phyloP scores from a whole-genome alignment of 2,797 vertebrate species.

The Pseudopleuronectes americanus region DNA sequence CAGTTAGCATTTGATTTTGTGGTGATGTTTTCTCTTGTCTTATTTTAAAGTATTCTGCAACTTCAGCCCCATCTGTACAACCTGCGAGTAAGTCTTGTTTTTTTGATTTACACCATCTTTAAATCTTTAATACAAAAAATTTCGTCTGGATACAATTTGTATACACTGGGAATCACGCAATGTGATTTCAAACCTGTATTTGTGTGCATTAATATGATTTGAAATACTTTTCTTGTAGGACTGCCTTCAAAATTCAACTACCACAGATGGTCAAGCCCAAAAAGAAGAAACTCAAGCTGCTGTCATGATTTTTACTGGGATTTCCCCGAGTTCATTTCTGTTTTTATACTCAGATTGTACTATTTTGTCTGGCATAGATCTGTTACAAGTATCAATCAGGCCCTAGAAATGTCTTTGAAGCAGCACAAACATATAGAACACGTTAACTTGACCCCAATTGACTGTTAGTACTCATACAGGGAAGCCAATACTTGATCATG shows the following conservation, averaged over 20 bases:
- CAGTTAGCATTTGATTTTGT: neutral
- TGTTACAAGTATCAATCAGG: neutral
- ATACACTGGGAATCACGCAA: neutral
- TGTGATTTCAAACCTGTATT: neutral
- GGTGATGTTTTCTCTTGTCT: constrained; percentile 12
- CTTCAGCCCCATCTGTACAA: constrained; percentile 99
- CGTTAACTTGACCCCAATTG: neutral
- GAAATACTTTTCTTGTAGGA: constrained; percentile 77
- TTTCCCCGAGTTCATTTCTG: neutral
- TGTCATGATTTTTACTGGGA: constrained; percentile 63
- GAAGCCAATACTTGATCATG: no score
- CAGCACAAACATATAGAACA: neutral
- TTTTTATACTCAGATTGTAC: constrained; percentile 15
- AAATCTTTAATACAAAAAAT: neutral
- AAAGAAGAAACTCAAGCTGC: constrained; percentile 93
- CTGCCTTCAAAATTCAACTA: constrained; percentile 97
- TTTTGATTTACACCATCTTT: neutral
- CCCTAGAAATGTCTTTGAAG: neutral
- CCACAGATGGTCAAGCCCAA: constrained; percentile 96
- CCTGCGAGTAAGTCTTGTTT: constrained; percentile 93
- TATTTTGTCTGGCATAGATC: constrained; percentile 12
- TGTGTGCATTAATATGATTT: constrained; percentile 7
- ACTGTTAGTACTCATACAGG: neutral
- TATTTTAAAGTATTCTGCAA: constrained; percentile 93
- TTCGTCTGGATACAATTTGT: neutral